Base-by-base conservation (phyloP, 2,888 invertebrate species). In the Nymphalis c-album region DNA sequence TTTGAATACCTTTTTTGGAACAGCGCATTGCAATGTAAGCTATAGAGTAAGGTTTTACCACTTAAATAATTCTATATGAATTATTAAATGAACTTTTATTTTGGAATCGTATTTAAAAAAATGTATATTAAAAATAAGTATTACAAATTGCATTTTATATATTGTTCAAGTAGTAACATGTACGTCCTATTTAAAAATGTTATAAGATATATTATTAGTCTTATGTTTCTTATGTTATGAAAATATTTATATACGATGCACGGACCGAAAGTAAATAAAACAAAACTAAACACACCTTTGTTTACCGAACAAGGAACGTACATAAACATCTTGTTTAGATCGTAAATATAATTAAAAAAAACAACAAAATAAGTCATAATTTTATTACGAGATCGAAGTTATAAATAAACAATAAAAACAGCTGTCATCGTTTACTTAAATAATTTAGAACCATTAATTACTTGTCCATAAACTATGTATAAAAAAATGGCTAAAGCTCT, bases 291-390 rank as follows among this genome's bases (percentile, higher is more conserved):
- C n/a, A 13, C 57, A 57, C 35, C 57, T 57, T 57, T 57, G 18
- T 40, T 40, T 40, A 26, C 57, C 57, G n/a, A 57, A 57, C 40
- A 57, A 18, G 57, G 57, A n/a, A 18, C 10, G 40, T 6, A 26
- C 26, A 53, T 57, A n/a, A 57, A 57, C 57, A 57, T 57, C 35
- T 57, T 18, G 20, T 57, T 57, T 57, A 57, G 53, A 55, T 31
- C 53, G 57, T 57, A 57, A 4, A 31, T 31, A 31, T 31, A 40
- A n/a, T 35, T n/a, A 10, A 57, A 57, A 57, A 31, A 35, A 40
- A 40, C 4, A 4, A 8, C 16, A 40, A 18, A 57, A 31, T 31
- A 31, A 31, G 26, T 40, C 31, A 31, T 57, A 57, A 57, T 57
- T 40, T 57, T n/a, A 57, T 40, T 57, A 40, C 57, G 7, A 40